A percentile compares a stretch with the other conserved stretches of the same genome.
These are phyloP conservation scores for Pogonophryne albipinna DNA, from an alignment of 2,797 vertebrate genomes.

Conservation along the genomic window DNA sequence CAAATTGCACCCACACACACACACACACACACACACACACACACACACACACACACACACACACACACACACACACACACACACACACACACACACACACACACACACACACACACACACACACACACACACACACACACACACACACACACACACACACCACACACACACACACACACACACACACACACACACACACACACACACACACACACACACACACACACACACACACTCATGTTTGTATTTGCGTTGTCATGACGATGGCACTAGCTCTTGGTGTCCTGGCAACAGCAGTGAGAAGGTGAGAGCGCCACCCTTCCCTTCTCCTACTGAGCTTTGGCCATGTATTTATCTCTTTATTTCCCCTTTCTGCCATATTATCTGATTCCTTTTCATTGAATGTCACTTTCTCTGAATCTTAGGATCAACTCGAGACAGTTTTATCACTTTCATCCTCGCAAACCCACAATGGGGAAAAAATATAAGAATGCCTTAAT, in stretches of 20 bases:
- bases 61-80: no score
- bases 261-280: conserved; percentile 58
- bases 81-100: conserved; percentile 4
- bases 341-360: not conserved
- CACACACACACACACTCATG: conserved; percentile 23
- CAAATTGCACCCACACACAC: conserved; percentile 1
- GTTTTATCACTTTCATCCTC: conserved; percentile 20
- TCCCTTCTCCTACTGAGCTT: conserved; percentile 28
- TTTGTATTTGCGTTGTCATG: conserved; percentile 74
- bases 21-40: conserved; percentile 13
- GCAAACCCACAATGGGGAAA: conserved; percentile 5
- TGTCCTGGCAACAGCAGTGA: conserved; percentile 47
- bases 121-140: not conserved
- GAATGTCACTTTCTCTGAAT: conserved; percentile 21
- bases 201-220: conserved; percentile 12
- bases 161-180: not conserved
- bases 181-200: conserved; percentile 12
- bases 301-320: conserved; percentile 64
- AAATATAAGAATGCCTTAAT: conserved; percentile 53
- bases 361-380: conserved; percentile 3
- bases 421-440: conserved; percentile 13
- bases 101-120: conserved; percentile 5
- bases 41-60: no score
- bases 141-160: conserved; percentile 9
- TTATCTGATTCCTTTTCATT: conserved; percentile 5